Base-by-base conservation (phyloP, 53 echinoderm and acorn worm species). In the Holothuria scabra region DNA sequence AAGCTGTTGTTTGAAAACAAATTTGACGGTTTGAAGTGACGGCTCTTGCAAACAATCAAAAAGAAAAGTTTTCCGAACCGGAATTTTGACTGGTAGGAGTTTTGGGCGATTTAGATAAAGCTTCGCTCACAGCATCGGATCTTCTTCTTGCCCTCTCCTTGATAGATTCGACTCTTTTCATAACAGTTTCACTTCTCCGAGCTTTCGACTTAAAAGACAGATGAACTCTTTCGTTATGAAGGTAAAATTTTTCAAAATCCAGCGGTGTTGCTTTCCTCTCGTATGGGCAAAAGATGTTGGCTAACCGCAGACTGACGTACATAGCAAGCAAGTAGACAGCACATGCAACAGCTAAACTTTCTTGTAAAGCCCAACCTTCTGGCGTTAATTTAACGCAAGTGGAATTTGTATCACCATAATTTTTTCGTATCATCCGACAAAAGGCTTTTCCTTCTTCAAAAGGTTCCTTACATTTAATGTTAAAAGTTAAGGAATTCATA, bases 271-370 rank as follows among this genome's bases (percentile, higher is more conserved):
- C 44, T n/a, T 69, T 34, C 13, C 69, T n/a, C 1, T 21, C 20
- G 38, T 69, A 35, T 44, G 69, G 69, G 44, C 69, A 69, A 28
- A 69, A 23, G 19, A 38, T 69, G 44, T 20, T 44, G 13, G 69
- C 69, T 23, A 69, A 21, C 20, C 37, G 37, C 8, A 69, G 38
- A 21, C 37, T 35, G 26, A 35, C 13, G 21, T 34, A 69, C 34
- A 69, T 20, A 20, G 21, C 34, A 10, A 69, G 5, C 21, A 69
- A n/a, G 29, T 34, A 69, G 44, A n/a, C 37, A 12, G 14, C 4
- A 19, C 69, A 69, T 22, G 69, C 69, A 35, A 69, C 37, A 6
- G 69, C 69, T 20, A 69, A 24, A 69, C 35, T 69, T 22, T 69
- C 44, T 35, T 11, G 21, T 2, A 38, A 16, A 22, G 26, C 38